Conservation (phyloP, 2,888 invertebrate genomes). For the Atethmia centrago region DNA sequence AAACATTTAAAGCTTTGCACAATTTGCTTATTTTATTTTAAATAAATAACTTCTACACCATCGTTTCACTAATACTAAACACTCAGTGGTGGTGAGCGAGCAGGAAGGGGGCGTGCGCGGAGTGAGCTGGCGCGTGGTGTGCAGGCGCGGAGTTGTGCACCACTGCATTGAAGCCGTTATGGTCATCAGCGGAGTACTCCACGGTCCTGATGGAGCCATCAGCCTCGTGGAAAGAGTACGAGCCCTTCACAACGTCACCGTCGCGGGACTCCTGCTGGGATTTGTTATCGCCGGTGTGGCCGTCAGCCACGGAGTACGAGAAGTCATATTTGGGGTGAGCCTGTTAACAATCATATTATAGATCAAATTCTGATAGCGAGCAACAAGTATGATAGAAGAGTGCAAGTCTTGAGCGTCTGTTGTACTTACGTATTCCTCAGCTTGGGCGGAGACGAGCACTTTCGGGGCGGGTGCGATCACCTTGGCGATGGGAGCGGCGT, state of each 20-base stretch:
- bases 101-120: constrained; percentile 69
- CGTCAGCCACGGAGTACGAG: constrained; percentile 90
- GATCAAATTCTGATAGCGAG: neutral
- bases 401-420: neutral
- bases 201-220: constrained; percentile 90
- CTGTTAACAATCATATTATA: constrained; percentile 67
- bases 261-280: constrained; percentile 90
- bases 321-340: constrained; percentile 90
- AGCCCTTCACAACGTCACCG: constrained; percentile 91
- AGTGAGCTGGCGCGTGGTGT: constrained; percentile 67
- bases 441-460: constrained; percentile 71
- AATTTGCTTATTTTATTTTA: constrained; percentile 44
- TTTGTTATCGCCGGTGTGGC: constrained; percentile 91
- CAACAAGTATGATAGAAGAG: neutral
- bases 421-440: constrained; percentile 77
- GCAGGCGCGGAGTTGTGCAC: constrained; percentile 82
- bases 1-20: neutral
- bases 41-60: constrained; percentile 55
- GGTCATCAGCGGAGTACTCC: constrained; percentile 89
- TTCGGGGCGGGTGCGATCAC: constrained; percentile 70
- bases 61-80: constrained; percentile 46
- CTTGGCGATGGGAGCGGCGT: constrained; percentile 74
- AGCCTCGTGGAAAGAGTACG: constrained; percentile 84
- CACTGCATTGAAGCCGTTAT: constrained; percentile 85
- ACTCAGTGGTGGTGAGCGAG: constrained; percentile 75